Evolutionary conservation across 1,140 invertebrate species (phyloP), one percentile per base, ranked within the genome.

Genomic region (Bombyx mori): DNA sequence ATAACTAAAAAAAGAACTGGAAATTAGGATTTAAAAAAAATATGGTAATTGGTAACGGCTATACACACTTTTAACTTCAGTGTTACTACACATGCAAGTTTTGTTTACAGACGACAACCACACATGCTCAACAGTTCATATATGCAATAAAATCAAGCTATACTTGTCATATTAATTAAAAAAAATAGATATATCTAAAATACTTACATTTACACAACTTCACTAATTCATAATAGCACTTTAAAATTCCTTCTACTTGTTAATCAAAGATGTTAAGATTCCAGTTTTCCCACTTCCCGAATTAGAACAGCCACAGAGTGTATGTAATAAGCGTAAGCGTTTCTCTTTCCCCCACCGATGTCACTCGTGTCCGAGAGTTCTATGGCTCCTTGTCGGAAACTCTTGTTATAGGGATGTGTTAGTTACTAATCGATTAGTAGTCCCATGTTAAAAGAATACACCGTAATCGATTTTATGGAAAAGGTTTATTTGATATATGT

Each of bases 391-490:
- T 35, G 2, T 35, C 26, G 26, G 26, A 5, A 35, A 35, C 26
- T 35, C 26, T 35, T 35, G 72, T 82, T 83, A 82, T 57, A 60
- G 79, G 81, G 74, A 55, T 64, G 8, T 72, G 81, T 86, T 86
- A 86, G 82, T 84, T 62, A 66, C 79, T 79, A 73, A 64, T 59
- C 63, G 63, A 87, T 87, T 87, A 87, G 83, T 87, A 79, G 59
- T 67, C 83, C 80, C 83, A 85, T 86, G 80, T 86, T 86, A 86
- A 86, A 86, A 86, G 70, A 86, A 86, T 86, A 86, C 82, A 85
- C 83, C 83, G 79, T 70, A 62, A 48, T 84, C 68, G 80, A 86
- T 86, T 84, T 86, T 82, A 86, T 84, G 81, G 81, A 82, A 84
- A 84, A 80, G 82, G 75, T 85, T 86, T 86, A 83, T 86, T 85